Conservation (phyloP, 2,113 vertebrate genomes). For the Dryoscopus gambensis region DNA sequence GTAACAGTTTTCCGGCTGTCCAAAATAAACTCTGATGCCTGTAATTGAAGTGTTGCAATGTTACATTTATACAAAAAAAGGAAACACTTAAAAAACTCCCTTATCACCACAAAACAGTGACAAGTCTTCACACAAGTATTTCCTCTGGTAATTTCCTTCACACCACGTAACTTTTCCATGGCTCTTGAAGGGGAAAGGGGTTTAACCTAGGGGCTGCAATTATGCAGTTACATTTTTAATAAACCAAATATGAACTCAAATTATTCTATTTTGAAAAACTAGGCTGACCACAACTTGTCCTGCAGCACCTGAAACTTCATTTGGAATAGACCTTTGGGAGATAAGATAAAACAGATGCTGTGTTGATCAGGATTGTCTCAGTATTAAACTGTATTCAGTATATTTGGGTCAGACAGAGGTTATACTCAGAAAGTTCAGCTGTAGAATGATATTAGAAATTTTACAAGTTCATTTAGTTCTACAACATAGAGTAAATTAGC, state of each 20-base stretch:
- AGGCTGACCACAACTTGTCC: neutral
- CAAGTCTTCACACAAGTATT: neutral
- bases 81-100: accelerated
- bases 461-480: neutral
- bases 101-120: neutral
- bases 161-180: neutral
- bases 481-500: neutral
- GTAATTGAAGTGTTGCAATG: neutral
- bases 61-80: neutral
- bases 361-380: neutral
- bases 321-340: neutral
- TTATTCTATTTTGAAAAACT: neutral
- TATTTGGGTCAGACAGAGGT: neutral
- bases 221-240: neutral
- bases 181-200: neutral
- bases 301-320: neutral
- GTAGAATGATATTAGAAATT: neutral
- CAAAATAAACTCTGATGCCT: neutral
- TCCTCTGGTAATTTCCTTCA: neutral
- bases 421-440: neutral
- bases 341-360: neutral
- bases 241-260: neutral
- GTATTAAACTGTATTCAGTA: neutral
- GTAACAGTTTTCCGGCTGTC: neutral
- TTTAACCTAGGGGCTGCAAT: neutral